These are phyloP conservation scores for Timema podura DNA, from an alignment of 2,888 invertebrate genomes.

Conservation along the genomic window DNA sequence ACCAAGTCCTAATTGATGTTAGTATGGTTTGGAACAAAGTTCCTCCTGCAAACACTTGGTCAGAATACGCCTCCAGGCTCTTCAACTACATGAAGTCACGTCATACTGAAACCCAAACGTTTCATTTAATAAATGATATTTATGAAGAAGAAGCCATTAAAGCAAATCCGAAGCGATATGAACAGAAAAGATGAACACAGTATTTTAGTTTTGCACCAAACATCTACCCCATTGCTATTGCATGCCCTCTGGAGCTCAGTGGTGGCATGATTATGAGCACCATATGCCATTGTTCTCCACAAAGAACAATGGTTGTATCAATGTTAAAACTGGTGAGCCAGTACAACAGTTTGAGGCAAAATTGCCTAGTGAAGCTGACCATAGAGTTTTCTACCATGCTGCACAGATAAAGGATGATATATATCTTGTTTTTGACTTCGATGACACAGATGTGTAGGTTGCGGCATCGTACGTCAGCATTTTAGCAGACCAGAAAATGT, in stretches of 20 bases:
- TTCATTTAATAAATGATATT: not conserved
- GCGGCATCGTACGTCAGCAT: not conserved
- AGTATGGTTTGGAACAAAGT: conserved; percentile 7
- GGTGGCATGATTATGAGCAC: no score
- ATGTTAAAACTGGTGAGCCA: not conserved
- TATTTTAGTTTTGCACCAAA: no score
- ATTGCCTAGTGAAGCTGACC: not conserved
- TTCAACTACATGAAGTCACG: not conserved
- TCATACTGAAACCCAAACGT: not conserved
- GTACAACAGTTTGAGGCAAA: not conserved
- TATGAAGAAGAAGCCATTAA: not conserved
- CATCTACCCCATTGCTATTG: no score
- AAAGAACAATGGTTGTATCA: not conserved
- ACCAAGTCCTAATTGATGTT: not conserved
- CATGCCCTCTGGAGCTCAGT: no score
- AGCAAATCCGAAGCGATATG: not conserved
- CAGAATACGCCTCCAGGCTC: not conserved
- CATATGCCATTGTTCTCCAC: no score
- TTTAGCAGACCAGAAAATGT: not conserved
- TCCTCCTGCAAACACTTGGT: not conserved
- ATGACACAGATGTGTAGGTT: not conserved
- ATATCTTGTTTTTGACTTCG: conserved; percentile 5
- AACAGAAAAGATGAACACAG: not conserved
- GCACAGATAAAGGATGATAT: not conserved
- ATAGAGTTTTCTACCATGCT: not conserved